These are phyloP conservation scores for Tinamus guttatus DNA, from an alignment of 2,113 vertebrate genomes.

Conservation along the genomic window DNA sequence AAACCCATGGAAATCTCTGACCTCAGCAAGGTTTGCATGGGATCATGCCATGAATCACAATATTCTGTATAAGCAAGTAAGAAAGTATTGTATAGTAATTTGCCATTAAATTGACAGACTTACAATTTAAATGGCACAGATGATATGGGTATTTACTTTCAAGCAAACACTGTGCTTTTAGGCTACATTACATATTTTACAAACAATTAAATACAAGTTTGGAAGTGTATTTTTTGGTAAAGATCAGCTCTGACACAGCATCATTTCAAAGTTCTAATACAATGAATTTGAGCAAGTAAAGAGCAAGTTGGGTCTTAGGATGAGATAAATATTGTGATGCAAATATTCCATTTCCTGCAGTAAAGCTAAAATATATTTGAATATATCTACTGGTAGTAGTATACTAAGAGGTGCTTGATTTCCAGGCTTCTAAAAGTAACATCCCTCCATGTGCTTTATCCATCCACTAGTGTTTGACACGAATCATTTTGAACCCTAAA, in stretches of 20 bases:
- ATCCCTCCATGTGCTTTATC: not conserved
- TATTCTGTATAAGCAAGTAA: not conserved
- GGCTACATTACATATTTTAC: not conserved
- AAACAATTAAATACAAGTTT: not conserved
- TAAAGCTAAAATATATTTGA: not conserved
- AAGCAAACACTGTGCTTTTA: not conserved
- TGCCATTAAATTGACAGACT: not conserved
- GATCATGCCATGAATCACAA: not conserved
- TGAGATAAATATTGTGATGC: not conserved
- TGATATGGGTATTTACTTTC: not conserved
- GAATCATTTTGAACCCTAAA: constrained; percentile 5
- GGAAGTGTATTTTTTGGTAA: not conserved
- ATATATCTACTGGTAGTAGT: not conserved
- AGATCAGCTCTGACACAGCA: not conserved
- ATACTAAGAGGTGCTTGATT: not conserved
- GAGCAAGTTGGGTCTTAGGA: not conserved
- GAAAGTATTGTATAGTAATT: not conserved
- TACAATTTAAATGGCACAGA: not conserved
- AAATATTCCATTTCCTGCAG: not conserved
- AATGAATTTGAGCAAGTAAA: not conserved
- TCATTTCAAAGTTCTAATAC: not conserved
- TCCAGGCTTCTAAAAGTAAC: not conserved
- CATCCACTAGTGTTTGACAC: not conserved
- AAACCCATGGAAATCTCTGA: not conserved
- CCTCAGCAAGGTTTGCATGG: not conserved